Evolutionary conservation across 2,797 vertebrate species (phyloP).

Genomic region (Gambelia wislizenii): DNA sequence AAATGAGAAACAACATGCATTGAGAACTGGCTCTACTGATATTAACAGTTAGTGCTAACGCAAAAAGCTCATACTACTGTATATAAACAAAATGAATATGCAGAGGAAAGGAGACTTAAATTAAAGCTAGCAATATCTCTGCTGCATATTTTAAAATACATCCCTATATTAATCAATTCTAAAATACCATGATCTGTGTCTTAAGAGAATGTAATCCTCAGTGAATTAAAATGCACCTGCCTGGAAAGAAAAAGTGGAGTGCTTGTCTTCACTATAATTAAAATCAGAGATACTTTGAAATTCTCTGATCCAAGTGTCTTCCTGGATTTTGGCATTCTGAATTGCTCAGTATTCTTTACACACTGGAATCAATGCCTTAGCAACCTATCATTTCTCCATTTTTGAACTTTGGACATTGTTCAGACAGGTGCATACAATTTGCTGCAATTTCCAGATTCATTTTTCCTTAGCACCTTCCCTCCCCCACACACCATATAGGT

Average conservation of each 20-base stretch:
- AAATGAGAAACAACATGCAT: neutral
- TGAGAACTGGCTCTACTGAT: neutral
- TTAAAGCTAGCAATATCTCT: neutral
- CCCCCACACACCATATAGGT: neutral
- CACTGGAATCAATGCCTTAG: neutral
- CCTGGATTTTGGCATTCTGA: neutral
- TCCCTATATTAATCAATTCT: neutral
- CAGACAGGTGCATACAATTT: neutral
- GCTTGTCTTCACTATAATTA: neutral
- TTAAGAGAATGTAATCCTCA: neutral
- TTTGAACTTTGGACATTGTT: neutral
- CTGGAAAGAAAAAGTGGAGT: neutral
- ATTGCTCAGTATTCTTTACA: neutral
- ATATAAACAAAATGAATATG: neutral
- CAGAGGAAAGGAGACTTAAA: neutral
- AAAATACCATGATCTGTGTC: neutral
- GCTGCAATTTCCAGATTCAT: too few species aligned
- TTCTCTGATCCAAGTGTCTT: neutral
- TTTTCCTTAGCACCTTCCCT: too few species aligned
- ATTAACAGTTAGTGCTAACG: neutral
- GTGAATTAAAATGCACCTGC: conserved; percentile 1
- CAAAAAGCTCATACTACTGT: neutral
- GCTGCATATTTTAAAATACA: neutral
- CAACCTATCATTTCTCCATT: neutral
- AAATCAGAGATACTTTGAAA: neutral